A percentile compares a stretch with the other conserved stretches of the same genome.
These are phyloP conservation scores for Irena cyanogastra DNA, from an alignment of 2,113 vertebrate species.

Conservation along the genomic window DNA sequence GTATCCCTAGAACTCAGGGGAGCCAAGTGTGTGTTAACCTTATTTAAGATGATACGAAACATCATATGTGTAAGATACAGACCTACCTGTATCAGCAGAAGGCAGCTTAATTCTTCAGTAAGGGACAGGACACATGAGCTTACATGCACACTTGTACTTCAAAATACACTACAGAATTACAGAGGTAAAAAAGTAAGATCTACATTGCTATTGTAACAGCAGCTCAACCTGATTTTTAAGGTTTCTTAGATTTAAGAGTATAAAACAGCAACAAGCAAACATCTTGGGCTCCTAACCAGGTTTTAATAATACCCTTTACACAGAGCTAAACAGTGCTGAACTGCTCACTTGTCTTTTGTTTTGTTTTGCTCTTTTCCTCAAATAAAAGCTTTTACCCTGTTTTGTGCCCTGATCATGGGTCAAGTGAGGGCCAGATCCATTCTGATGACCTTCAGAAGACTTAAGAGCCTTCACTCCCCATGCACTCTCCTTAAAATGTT, in stretches of 20 bases:
- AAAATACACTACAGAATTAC: background rate
- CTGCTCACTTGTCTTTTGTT: background rate
- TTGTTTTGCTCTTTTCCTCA: background rate
- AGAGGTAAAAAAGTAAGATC: background rate
- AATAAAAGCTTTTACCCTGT: background rate
- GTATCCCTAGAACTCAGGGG: background rate
- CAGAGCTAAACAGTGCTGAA: background rate
- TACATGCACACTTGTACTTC: background rate
- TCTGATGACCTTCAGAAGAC: background rate
- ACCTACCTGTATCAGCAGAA: background rate
- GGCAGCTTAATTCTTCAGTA: background rate
- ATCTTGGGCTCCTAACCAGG: background rate
- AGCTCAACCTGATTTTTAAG: background rate
- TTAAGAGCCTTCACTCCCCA: background rate
- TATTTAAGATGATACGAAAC: background rate
- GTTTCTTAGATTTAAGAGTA: background rate
- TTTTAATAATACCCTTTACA: background rate
- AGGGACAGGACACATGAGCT: background rate
- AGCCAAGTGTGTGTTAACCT: background rate
- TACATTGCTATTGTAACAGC: background rate
- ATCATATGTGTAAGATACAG: rapidly evolving
- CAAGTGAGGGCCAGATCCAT: background rate
- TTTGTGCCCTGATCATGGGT: background rate
- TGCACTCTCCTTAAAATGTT: background rate
- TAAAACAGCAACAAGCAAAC: background rate